Conservation (phyloP, 1,140 invertebrate species). For the Drosophila asahinai region DNA sequence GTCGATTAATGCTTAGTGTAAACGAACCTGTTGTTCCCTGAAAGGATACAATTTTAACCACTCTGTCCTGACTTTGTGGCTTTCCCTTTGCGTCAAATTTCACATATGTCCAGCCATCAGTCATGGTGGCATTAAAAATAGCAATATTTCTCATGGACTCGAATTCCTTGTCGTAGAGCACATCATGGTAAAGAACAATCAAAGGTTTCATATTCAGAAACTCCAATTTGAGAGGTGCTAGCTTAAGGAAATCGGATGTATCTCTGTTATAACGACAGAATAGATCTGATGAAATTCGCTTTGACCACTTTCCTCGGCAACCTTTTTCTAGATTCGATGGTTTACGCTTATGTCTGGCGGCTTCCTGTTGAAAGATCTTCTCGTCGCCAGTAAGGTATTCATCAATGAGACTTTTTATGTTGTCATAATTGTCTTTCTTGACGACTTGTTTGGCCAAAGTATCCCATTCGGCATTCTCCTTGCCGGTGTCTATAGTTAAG, state of each 20-base stretch:
- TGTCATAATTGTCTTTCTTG: slow-evolving; percentile 8
- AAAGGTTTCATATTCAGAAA: slow-evolving; percentile 24
- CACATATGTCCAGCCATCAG: slow-evolving; percentile 23
- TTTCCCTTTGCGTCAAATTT: slow-evolving; percentile 88
- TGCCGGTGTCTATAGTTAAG: neutral
- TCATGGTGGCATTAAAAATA: slow-evolving; percentile 24
- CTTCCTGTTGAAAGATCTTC: slow-evolving; percentile 34
- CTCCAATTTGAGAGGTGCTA: slow-evolving; percentile 57
- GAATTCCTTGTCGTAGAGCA: slow-evolving; percentile 45
- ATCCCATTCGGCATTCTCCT: neutral
- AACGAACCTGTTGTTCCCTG: neutral
- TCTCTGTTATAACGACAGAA: slow-evolving; percentile 29
- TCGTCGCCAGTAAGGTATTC: slow-evolving; percentile 48
- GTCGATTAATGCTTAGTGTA: slow-evolving; percentile 7
- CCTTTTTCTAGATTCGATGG: slow-evolving; percentile 23
- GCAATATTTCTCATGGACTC: slow-evolving; percentile 12
- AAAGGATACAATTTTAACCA: slow-evolving; percentile 23
- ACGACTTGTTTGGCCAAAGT: slow-evolving; percentile 13
- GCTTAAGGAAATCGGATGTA: slow-evolving; percentile 16
- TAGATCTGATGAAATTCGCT: slow-evolving; percentile 5
- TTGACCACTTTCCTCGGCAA: slow-evolving; percentile 48
- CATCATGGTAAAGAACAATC: slow-evolving; percentile 43
- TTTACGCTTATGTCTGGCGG: slow-evolving; percentile 21
- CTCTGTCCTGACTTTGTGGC: slow-evolving; percentile 60
- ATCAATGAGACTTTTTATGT: slow-evolving; percentile 35